Evolutionary conservation across 2,113 vertebrate genomes (phyloP).

Genomic region (Nycticryphes semicollaris): DNA sequence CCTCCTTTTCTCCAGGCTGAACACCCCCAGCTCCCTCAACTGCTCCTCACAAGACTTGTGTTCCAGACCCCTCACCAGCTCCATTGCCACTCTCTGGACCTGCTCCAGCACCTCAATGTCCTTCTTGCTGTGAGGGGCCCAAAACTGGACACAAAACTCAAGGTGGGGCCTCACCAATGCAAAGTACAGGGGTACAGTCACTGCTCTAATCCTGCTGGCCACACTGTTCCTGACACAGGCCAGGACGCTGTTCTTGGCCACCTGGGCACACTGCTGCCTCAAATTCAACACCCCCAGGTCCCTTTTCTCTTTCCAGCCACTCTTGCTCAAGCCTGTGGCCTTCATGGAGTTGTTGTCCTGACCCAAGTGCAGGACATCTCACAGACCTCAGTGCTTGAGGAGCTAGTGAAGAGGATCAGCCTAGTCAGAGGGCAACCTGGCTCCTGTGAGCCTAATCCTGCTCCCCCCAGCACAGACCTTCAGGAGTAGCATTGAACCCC

Average conservation of each 20-base stretch:
- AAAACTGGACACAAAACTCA: not conserved
- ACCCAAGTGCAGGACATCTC: not conserved
- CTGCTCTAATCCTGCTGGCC: not conserved
- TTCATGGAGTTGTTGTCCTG: not conserved
- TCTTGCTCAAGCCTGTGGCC: not conserved
- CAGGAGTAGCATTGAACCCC: rapidly evolving
- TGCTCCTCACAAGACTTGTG: not conserved
- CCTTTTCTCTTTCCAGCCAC: not conserved
- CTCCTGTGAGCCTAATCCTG: not conserved
- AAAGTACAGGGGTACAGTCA: not conserved
- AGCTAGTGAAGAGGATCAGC: not conserved
- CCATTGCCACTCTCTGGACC: not conserved
- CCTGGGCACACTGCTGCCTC: not conserved
- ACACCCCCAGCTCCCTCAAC: not conserved
- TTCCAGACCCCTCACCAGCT: not conserved
- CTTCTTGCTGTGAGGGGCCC: not conserved
- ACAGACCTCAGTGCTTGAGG: not conserved
- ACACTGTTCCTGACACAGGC: not conserved
- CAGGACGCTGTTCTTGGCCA: not conserved
- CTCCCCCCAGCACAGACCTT: not conserved
- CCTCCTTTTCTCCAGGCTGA: not conserved
- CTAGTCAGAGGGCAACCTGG: not conserved
- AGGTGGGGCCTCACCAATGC: not conserved
- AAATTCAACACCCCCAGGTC: not conserved
- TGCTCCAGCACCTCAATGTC: not conserved